phyloP scores from a whole-genome alignment of 2,113 vertebrate genomes.

The Platichthys stellatus region DNA sequence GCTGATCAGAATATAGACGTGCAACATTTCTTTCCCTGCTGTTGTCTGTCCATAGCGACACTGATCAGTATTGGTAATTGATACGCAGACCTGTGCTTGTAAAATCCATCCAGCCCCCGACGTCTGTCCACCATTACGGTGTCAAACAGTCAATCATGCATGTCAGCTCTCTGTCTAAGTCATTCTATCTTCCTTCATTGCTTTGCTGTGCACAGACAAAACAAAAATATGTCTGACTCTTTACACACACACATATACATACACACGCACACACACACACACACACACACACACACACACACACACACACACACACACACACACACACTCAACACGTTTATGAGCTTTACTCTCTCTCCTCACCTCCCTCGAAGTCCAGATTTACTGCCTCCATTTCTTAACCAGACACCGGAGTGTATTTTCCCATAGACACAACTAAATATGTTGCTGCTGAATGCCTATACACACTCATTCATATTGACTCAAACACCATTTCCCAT shows the following conservation, averaged over 20 bases:
- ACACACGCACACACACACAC: not conserved
- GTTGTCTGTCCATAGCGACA: conserved; percentile 21
- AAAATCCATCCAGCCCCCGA: conserved; percentile 51
- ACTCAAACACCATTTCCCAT: conserved; percentile 26
- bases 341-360: conserved; percentile 49
- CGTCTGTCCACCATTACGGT: conserved; percentile 47
- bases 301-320: no score
- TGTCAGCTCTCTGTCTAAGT: conserved; percentile 57
- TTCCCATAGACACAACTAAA: conserved; percentile 40
- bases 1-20: conserved; percentile 31
- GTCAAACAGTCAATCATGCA: conserved; percentile 65
- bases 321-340: conserved; percentile 15
- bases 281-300: not conserved
- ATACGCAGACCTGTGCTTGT: conserved; percentile 56
- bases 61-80: conserved; percentile 66
- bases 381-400: conserved; percentile 48
- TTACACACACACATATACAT: not conserved
- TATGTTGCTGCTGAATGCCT: conserved; percentile 47
- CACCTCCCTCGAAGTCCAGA: conserved; percentile 44
- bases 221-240: conserved; percentile 27
- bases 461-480: conserved; percentile 54
- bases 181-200: conserved; percentile 31
- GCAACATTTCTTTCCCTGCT: conserved; percentile 30
- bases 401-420: conserved; percentile 9
- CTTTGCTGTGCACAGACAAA: conserved; percentile 16